Base-by-base conservation (phyloP, 2,113 vertebrate species). In the Lanius collurio region DNA sequence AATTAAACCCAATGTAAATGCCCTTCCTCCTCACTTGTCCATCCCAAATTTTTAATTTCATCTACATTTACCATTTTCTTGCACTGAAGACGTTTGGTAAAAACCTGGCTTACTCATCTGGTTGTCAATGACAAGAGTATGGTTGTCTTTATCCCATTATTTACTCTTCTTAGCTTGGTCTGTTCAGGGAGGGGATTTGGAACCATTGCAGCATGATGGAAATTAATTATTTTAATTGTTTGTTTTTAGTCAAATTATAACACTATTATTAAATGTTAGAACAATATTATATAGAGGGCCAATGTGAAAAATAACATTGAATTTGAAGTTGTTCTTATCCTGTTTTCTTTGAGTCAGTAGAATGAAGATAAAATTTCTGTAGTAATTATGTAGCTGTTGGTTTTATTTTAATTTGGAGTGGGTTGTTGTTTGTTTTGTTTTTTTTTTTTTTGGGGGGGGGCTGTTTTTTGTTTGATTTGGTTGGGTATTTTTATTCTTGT, bases 41-140 rank as follows among this genome's bases (percentile, higher is more conserved):
- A 93, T 62, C 50, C 64, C 77, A 83, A 95, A 89, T 44, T 96
- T 94, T 96, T 75, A 35, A 63, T 88, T 96, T 96, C 28, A 73
- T 94, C 74, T 96, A 31, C 13, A 63, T 83, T 87, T 93, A 56
- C 15, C 13, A 30, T 74, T 89, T 85, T 91, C 57, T 86, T 87
- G 22, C 62, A 28, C 44, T 82, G 55, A 95, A 77, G 14, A 90
- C n/a, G 19, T 92, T 33, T 88, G 39, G 26, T 75, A 85, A 12
- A 90, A 97, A 75, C 17, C 31, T 62, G 59, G 42, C 21, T 95
- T 93, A 57, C 60, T 95, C 52, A 89, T 46, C 44, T 46, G 57
- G 84, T 56, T 87, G 77, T 65, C 49, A 74, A 18, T 20, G 39
- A 81, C 4, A 39, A 80, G 35, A 37, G 15, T 33, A n/a, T 78